Evolutionary conservation across 2,888 invertebrate genomes (phyloP).

Genomic region (Rhagonycha lutea): DNA sequence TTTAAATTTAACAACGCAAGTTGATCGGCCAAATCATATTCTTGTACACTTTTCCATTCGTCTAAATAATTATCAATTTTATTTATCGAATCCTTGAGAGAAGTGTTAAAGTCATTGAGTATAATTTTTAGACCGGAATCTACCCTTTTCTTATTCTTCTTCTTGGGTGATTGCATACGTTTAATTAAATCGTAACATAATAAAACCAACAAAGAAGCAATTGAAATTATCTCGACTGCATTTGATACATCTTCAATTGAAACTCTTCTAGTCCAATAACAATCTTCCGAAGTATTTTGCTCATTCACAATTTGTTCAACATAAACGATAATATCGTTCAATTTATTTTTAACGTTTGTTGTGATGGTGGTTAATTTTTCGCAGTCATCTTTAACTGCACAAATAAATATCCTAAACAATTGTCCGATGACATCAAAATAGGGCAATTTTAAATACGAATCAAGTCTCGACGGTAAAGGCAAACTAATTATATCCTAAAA

Average conservation of each 20-base stretch:
- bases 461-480: slow-evolving; percentile 49
- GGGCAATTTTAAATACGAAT: slow-evolving; percentile 43
- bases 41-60: slow-evolving; percentile 53
- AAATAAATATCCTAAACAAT: slow-evolving; percentile 43
- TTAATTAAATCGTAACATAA: slow-evolving; percentile 60
- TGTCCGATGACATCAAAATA: slow-evolving; percentile 43
- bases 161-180: slow-evolving; percentile 54
- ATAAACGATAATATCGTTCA: slow-evolving; percentile 42
- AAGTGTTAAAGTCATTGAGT: slow-evolving; percentile 38
- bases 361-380: slow-evolving; percentile 18
- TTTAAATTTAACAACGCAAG: slow-evolving; percentile 52
- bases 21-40: slow-evolving; percentile 51
- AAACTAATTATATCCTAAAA: slow-evolving; percentile 44
- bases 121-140: slow-evolving; percentile 57
- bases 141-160: slow-evolving; percentile 63
- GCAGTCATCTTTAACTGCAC: slow-evolving; percentile 32
- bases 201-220: slow-evolving; percentile 61
- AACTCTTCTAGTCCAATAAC: slow-evolving; percentile 57
- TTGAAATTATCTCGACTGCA: slow-evolving; percentile 67
- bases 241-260: slow-evolving; percentile 63
- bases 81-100: slow-evolving; percentile 48
- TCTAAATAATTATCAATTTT: slow-evolving; percentile 56
- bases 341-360: slow-evolving; percentile 45
- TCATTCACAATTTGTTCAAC: slow-evolving; percentile 42
- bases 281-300: slow-evolving; percentile 52